Conservation (phyloP, 1,140 invertebrate genomes). For the Babylonia areolata region DNA sequence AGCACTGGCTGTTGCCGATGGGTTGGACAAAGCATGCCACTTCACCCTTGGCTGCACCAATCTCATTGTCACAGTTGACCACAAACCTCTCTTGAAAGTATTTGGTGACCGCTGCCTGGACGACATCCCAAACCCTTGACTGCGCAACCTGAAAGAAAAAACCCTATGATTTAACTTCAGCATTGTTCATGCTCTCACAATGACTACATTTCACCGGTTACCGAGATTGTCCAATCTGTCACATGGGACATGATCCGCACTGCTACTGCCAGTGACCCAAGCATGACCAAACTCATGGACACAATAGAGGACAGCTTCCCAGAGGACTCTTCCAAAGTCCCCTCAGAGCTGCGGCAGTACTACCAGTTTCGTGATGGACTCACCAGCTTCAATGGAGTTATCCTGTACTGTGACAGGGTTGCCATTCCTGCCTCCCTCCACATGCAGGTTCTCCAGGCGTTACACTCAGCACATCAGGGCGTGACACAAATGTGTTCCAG, state of each 20-base stretch:
- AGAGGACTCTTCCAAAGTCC: slow-evolving; percentile 32
- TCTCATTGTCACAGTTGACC: slow-evolving; percentile 51
- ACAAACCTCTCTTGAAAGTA: slow-evolving; percentile 56
- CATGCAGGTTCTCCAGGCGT: background rate
- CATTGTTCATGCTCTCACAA: background rate
- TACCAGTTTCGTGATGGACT: slow-evolving; percentile 47
- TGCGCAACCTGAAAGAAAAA: slow-evolving; percentile 51
- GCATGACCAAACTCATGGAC: slow-evolving; percentile 32
- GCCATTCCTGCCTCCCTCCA: background rate
- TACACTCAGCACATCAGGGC: slow-evolving; percentile 35
- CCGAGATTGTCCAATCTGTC: slow-evolving; percentile 23
- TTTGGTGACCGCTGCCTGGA: slow-evolving; percentile 48
- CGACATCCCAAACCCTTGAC: slow-evolving; percentile 42
- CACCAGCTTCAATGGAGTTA: slow-evolving; percentile 43
- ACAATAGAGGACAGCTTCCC: slow-evolving; percentile 45
- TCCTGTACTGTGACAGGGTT: slow-evolving; percentile 46
- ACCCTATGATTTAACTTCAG: background rate
- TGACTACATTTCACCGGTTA: background rate
- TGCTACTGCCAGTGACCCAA: slow-evolving; percentile 49
- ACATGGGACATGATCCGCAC: slow-evolving; percentile 48
- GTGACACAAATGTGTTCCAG: slow-evolving; percentile 47
- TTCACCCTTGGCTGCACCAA: slow-evolving; percentile 50
- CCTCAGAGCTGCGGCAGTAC: slow-evolving; percentile 41
- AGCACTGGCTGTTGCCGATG: slow-evolving; percentile 55
- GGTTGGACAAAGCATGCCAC: slow-evolving; percentile 50